phyloP scores from a whole-genome alignment of 2,797 vertebrate genomes.

The Knipowitschia caucasica region DNA sequence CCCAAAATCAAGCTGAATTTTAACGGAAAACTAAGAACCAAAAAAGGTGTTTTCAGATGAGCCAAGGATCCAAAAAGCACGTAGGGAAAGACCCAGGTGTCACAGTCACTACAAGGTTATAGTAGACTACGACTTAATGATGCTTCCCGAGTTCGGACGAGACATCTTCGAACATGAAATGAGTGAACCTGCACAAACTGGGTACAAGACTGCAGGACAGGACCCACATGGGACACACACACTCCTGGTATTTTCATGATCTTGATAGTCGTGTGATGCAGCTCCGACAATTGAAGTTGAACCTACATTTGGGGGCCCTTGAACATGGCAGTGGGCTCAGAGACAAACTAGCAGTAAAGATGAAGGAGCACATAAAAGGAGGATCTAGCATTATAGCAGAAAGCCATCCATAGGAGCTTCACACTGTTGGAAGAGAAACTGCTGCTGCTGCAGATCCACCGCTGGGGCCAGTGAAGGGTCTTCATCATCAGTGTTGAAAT shows the following conservation, averaged over 20 bases:
- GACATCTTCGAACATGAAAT: slow-evolving; percentile 48
- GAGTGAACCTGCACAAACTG: slow-evolving; percentile 62
- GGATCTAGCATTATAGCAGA: slow-evolving; percentile 84
- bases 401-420: slow-evolving; percentile 98
- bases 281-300: slow-evolving; percentile 48
- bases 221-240: slow-evolving; percentile 61
- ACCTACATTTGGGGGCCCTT: slow-evolving; percentile 30
- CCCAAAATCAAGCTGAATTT: slow-evolving; percentile 24
- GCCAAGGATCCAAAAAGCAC: slow-evolving; percentile 26
- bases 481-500: slow-evolving; percentile 95
- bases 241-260: slow-evolving; percentile 61
- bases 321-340: slow-evolving; percentile 47
- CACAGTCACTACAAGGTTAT: slow-evolving; percentile 17
- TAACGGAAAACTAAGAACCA: slow-evolving; percentile 18
- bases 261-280: slow-evolving; percentile 58
- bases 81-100: slow-evolving; percentile 5
- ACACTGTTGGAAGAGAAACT: slow-evolving; percentile 98
- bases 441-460: slow-evolving; percentile 93
- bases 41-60: slow-evolving; percentile 28
- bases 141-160: slow-evolving; percentile 18
- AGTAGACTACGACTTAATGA: slow-evolving; percentile 17
- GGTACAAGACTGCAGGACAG: slow-evolving; percentile 68
- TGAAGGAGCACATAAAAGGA: slow-evolving; percentile 38
- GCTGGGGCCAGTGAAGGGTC: slow-evolving; percentile 91
- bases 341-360: slow-evolving; percentile 52